phyloP scores from a whole-genome alignment of 2,113 vertebrate species.

The Dasypus novemcinctus region DNA sequence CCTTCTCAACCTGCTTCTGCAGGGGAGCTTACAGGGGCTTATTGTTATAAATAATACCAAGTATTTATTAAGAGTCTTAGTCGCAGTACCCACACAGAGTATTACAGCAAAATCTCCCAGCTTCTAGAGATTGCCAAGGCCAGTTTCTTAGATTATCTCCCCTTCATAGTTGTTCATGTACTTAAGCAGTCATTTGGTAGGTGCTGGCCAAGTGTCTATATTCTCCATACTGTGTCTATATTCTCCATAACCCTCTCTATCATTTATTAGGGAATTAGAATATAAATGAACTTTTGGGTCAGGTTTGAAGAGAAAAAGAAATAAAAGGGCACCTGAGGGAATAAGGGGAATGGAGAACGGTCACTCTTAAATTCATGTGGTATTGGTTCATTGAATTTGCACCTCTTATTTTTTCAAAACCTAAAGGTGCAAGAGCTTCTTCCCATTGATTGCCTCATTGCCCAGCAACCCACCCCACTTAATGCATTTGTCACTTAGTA shows the following conservation, averaged over 20 bases:
- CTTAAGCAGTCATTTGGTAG: not conserved
- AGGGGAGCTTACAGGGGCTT: not conserved
- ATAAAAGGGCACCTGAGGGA: constrained; percentile 14
- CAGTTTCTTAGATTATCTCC: not conserved
- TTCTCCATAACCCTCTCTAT: not conserved
- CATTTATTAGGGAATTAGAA: constrained; percentile 31
- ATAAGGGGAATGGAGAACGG: constrained; percentile 20
- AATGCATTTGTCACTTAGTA: constrained; percentile 41
- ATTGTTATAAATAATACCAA: not conserved
- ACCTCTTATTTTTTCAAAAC: constrained; percentile 38
- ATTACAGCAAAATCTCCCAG: not conserved
- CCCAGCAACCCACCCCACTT: constrained; percentile 9
- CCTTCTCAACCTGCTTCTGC: not conserved
- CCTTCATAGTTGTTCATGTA: not conserved
- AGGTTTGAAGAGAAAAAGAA: constrained; percentile 34
- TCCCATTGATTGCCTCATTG: constrained; percentile 33
- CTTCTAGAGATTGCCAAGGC: not conserved
- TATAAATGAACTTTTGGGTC: constrained; percentile 34
- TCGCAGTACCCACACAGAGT: not conserved
- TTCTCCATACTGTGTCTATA: not conserved
- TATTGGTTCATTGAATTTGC: not conserved
- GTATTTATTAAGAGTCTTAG: not conserved
- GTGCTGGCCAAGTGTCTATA: not conserved
- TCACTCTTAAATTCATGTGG: not conserved
- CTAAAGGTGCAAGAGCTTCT: not conserved